phyloP scores from a whole-genome alignment of 2,113 vertebrate species.

The Cheirogaleus medius region DNA sequence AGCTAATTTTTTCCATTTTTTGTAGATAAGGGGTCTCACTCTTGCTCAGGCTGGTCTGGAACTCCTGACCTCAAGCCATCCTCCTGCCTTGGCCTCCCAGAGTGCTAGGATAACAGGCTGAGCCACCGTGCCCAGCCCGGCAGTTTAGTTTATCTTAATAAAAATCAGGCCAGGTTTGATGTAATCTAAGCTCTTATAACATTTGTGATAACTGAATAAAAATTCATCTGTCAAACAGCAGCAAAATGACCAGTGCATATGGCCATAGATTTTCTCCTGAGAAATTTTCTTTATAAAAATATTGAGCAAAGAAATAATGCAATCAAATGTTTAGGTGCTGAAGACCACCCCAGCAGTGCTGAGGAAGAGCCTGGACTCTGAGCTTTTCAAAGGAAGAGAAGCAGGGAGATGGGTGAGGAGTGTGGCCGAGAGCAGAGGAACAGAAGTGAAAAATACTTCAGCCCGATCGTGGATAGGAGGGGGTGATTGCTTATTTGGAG shows the following conservation, averaged over 20 bases:
- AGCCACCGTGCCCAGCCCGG: too few relatives aligned
- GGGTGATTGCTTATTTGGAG: rapidly evolving
- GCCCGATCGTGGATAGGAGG: rapidly evolving
- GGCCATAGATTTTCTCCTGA: not conserved
- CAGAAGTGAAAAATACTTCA: not conserved
- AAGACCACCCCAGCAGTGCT: rapidly evolving
- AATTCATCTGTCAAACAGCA: not conserved
- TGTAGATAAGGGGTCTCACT: too few relatives aligned
- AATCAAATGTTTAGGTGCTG: too few relatives aligned
- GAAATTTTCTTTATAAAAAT: not conserved
- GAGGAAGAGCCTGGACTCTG: rapidly evolving
- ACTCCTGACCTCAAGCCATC: too few relatives aligned
- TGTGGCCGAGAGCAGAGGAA: not conserved
- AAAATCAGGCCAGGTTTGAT: not conserved
- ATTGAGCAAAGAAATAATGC: not conserved
- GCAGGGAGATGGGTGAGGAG: rapidly evolving
- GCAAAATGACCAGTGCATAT: not conserved
- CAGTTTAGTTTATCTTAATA: not conserved
- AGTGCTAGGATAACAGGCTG: too few relatives aligned
- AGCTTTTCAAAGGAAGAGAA: too few relatives aligned
- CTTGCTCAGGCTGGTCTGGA: too few relatives aligned
- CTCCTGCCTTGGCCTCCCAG: too few relatives aligned
- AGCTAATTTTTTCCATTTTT: too few relatives aligned
- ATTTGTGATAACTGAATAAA: not conserved
- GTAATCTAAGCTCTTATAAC: not conserved